Conservation (phyloP, 2,888 invertebrate genomes). For the Rotaria socialis region DNA sequence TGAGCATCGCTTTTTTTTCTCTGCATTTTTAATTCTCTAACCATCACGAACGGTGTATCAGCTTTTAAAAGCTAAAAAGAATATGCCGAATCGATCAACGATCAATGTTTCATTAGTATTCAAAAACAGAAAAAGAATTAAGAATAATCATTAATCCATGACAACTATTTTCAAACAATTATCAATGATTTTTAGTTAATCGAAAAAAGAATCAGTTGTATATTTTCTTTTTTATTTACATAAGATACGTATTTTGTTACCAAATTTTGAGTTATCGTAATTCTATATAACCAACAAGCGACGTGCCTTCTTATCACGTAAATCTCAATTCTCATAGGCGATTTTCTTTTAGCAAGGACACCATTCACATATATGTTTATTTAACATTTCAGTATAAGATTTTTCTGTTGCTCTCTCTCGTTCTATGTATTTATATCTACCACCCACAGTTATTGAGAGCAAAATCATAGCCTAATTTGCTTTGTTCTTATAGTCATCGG, state of each 20-base stretch:
- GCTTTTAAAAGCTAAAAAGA: background rate
- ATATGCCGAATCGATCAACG: slow-evolving; percentile 26
- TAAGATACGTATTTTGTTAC: background rate
- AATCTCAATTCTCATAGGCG: background rate
- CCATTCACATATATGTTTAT: background rate
- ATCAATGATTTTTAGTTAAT: background rate
- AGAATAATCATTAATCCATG: background rate
- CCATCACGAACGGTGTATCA: slow-evolving; percentile 18
- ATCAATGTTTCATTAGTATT: slow-evolving; percentile 1
- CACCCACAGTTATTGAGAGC: background rate
- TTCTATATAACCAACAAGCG: background rate
- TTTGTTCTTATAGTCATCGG: slow-evolving; percentile 15
- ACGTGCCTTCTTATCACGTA: background rate
- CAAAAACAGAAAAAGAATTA: background rate
- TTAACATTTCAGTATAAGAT: slow-evolving; percentile 1
- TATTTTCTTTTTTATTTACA: background rate
- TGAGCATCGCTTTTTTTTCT: slow-evolving; percentile 1
- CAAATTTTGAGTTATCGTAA: background rate
- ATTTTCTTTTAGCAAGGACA: background rate
- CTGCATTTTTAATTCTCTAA: slow-evolving; percentile 13
- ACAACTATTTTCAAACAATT: background rate
- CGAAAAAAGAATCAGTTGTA: background rate
- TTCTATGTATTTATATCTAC: background rate
- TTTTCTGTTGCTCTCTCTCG: background rate
- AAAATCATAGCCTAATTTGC: slow-evolving; percentile 23